These are phyloP conservation scores for Nowickia ferox DNA, from an alignment of 2,888 invertebrate species.

Conservation along the genomic window DNA sequence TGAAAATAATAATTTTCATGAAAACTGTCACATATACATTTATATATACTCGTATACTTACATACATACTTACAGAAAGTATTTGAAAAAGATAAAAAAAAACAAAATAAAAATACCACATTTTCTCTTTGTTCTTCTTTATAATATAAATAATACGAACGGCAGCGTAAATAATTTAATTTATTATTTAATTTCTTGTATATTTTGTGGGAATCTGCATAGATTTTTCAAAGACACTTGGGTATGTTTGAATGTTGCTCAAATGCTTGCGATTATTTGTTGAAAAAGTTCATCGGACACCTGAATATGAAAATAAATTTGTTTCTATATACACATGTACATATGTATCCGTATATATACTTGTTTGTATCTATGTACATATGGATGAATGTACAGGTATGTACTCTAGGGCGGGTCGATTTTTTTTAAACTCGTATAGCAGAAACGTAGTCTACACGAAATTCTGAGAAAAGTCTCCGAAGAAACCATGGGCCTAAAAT, in stretches of 20 bases:
- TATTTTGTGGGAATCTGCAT: constrained; percentile 54
- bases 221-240: constrained; percentile 3
- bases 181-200: constrained; percentile 70
- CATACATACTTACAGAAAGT: too few species aligned
- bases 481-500: too few species aligned
- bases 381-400: too few species aligned
- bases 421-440: too few species aligned
- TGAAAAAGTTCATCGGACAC: constrained; percentile 57
- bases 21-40: constrained; percentile 48
- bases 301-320: constrained; percentile 34
- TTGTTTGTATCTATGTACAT: background rate
- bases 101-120: constrained; percentile 7
- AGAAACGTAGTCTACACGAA: too few species aligned
- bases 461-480: too few species aligned
- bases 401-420: too few species aligned
- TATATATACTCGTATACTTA: too few species aligned
- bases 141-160: constrained; percentile 24
- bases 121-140: constrained; percentile 21
- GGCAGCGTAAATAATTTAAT: constrained; percentile 72
- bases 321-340: background rate
- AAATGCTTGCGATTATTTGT: constrained; percentile 5
- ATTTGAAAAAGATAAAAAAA: background rate
- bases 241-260: constrained; percentile 20
- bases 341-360: too few species aligned
- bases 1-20: constrained; percentile 62